These are phyloP conservation scores for Amphiprion clarkii DNA, from an alignment of 2,797 vertebrate species.

Conservation along the genomic window DNA sequence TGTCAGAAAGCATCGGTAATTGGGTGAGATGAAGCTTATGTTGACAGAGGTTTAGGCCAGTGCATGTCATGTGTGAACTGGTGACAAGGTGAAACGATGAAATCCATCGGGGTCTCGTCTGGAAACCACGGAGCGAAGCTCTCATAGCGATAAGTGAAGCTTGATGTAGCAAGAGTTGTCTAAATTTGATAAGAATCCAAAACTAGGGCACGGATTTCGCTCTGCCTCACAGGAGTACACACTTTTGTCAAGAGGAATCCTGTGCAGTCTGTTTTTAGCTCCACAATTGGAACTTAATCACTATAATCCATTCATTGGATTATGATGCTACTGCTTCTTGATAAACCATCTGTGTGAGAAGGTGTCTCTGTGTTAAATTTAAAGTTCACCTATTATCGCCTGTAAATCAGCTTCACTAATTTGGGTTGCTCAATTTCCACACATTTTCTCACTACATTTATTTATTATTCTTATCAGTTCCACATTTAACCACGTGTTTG, in stretches of 20 bases:
- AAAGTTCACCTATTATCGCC: slow-evolving; percentile 57
- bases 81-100: slow-evolving; percentile 59
- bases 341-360: slow-evolving; percentile 70
- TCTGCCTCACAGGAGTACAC: slow-evolving; percentile 63
- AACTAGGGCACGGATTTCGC: slow-evolving; percentile 65
- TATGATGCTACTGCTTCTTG: slow-evolving; percentile 59
- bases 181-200: slow-evolving; percentile 59
- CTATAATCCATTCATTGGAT: slow-evolving; percentile 78
- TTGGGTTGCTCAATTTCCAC: not conserved
- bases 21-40: slow-evolving; percentile 30
- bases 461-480: slow-evolving; percentile 36
- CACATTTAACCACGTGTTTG: slow-evolving; percentile 20
- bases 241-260: slow-evolving; percentile 73
- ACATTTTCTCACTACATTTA: slow-evolving; percentile 7
- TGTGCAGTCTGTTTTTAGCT: slow-evolving; percentile 75
- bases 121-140: slow-evolving; percentile 2
- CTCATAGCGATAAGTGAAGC: slow-evolving; percentile 46
- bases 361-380: slow-evolving; percentile 58
- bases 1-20: slow-evolving; percentile 47
- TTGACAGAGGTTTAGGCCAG: slow-evolving; percentile 47
- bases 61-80: slow-evolving; percentile 58
- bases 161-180: slow-evolving; percentile 41
- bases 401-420: slow-evolving; percentile 18
- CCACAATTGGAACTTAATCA: slow-evolving; percentile 78
- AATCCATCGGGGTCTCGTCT: slow-evolving; percentile 23